Percentiles rank a stretch among this genome's conserved stretches.
phyloP scores from a whole-genome alignment of 2,888 invertebrate genomes.

The Nomada flava region DNA sequence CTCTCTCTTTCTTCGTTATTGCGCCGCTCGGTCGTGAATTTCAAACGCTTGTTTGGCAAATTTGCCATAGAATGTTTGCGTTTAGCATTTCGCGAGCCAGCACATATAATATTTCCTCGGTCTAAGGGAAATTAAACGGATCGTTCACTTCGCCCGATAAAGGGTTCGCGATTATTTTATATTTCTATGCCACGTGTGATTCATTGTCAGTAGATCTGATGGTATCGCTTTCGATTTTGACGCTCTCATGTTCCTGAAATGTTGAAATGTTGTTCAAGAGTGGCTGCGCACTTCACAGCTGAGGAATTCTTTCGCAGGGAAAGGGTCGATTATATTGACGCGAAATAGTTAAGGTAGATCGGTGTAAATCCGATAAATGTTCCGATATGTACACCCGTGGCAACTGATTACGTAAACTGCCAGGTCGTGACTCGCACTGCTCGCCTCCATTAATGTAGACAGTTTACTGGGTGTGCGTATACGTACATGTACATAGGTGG shows the following conservation, averaged over 20 bases:
- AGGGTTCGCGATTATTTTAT: neutral
- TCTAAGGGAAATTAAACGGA: slow-evolving; percentile 3
- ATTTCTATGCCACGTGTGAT: too few species aligned
- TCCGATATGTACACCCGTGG: slow-evolving; percentile 50
- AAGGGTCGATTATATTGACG: slow-evolving; percentile 31
- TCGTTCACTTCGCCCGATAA: neutral
- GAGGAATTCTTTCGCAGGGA: slow-evolving; percentile 25
- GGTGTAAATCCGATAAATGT: slow-evolving; percentile 52
- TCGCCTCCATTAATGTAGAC: slow-evolving; percentile 62
- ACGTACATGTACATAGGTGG: neutral
- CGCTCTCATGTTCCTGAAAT: slow-evolving; percentile 9
- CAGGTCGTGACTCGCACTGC: slow-evolving; percentile 68
- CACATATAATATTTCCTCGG: neutral
- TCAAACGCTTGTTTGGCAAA: slow-evolving; percentile 6
- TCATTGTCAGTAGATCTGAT: too few species aligned
- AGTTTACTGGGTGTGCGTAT: slow-evolving; percentile 17
- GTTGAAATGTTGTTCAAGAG: slow-evolving; percentile 28
- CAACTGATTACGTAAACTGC: slow-evolving; percentile 67
- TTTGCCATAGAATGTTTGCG: neutral
- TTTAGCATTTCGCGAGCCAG: slow-evolving; percentile 17
- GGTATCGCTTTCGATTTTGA: too few species aligned
- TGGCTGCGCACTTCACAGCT: slow-evolving; percentile 16
- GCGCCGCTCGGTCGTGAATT: slow-evolving; percentile 21
- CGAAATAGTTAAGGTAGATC: slow-evolving; percentile 25
- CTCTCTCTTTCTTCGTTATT: slow-evolving; percentile 4